phyloP scores from a whole-genome alignment of 2,797 vertebrate species.

The Sebastes taczanowskii region DNA sequence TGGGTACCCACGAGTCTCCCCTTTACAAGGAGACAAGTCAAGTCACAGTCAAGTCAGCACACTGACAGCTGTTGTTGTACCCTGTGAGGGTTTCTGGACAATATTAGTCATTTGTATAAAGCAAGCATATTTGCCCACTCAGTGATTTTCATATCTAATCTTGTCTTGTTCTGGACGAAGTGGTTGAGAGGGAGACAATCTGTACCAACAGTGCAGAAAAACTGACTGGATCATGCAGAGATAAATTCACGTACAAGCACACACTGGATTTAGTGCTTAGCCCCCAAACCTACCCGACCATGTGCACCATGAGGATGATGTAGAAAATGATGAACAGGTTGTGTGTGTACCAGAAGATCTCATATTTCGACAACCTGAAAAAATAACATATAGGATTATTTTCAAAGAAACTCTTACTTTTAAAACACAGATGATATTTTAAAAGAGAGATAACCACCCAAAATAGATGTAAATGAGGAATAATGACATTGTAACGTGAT shows the following conservation, averaged over 20 bases:
- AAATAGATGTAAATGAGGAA: not conserved
- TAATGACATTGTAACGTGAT: not conserved
- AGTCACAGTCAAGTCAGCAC: too few species aligned
- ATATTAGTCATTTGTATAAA: too few species aligned
- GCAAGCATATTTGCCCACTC: too few species aligned
- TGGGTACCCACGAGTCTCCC: too few species aligned
- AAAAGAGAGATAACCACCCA: not conserved
- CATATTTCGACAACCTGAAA: constrained; percentile 92
- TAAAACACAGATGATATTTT: not conserved
- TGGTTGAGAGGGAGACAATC: not conserved
- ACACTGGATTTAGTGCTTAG: not conserved
- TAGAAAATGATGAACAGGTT: constrained; percentile 98
- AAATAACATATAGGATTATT: not conserved
- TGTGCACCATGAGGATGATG: constrained; percentile 92
- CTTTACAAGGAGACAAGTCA: too few species aligned
- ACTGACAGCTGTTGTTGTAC: too few species aligned
- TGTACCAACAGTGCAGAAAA: not conserved
- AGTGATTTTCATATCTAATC: not conserved
- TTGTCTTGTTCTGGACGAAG: not conserved
- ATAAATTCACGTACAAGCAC: not conserved
- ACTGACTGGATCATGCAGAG: not conserved
- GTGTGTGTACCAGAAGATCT: constrained; percentile 99
- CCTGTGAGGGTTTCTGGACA: too few species aligned
- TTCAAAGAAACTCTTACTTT: not conserved
- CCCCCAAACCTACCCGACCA: constrained; percentile 88